phyloP scores from a whole-genome alignment of 64 coral and sea anemone genomes.

The Acropora tenuis region DNA sequence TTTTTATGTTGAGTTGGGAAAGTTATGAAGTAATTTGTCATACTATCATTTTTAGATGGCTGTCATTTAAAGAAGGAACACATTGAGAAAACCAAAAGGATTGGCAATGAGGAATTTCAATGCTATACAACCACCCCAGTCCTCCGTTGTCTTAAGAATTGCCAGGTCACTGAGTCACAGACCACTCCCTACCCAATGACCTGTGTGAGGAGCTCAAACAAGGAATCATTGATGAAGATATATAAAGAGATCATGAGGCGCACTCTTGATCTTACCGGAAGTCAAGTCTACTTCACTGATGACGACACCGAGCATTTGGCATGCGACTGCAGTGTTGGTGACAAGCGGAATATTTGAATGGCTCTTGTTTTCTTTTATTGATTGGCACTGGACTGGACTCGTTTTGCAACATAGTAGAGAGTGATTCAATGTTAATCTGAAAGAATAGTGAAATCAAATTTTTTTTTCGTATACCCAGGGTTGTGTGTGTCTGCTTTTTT shows the following conservation, averaged over 20 bases:
- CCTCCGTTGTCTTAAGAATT: conserved; percentile 11
- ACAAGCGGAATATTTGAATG: neutral
- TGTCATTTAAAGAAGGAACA: conserved; percentile 27
- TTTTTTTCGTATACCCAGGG: too few relatives aligned
- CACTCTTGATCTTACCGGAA: conserved; percentile 12
- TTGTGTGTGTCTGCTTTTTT: too few relatives aligned
- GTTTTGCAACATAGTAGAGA: neutral
- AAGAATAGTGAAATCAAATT: neutral
- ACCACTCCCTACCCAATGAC: conserved; percentile 8
- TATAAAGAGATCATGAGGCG: neutral
- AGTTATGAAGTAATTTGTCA: neutral
- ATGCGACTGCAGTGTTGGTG: conserved; percentile 20
- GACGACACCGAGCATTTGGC: neutral
- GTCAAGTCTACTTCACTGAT: neutral
- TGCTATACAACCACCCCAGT: conserved; percentile 36
- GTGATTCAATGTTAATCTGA: neutral
- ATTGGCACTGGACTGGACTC: conserved; percentile 1
- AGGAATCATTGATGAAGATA: neutral
- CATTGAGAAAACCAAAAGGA: neutral
- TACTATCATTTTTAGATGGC: neutral
- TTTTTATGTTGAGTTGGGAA: neutral
- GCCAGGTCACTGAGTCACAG: conserved; percentile 19
- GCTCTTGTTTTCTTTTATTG: neutral
- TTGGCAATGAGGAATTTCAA: neutral
- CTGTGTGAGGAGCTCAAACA: neutral